Evolutionary conservation across 2,888 invertebrate species (phyloP).

Genomic region (Thysanoteuthis rhombus): DNA sequence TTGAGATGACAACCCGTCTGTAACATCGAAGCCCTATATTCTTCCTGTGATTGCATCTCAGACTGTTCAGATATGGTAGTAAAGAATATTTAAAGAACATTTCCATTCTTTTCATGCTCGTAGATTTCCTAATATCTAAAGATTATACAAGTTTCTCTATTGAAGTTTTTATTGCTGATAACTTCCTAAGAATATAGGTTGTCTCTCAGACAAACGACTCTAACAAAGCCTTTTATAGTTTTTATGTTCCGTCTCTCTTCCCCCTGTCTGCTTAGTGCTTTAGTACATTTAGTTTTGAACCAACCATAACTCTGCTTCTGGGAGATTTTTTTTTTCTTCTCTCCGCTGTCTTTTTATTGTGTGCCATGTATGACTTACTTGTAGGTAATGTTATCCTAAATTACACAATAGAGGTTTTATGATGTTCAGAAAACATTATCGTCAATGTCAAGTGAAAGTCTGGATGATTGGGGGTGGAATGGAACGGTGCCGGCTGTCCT

Average conservation of each 20-base stretch:
- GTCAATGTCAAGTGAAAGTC: background rate
- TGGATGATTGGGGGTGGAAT: background rate
- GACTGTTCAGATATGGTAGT: no score
- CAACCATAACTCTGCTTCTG: background rate
- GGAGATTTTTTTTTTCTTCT: background rate
- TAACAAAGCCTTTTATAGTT: background rate
- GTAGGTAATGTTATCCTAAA: constrained; percentile 12
- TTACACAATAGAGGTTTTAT: background rate
- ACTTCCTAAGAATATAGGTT: background rate
- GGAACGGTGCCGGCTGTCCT: background rate
- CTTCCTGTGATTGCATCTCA: no score
- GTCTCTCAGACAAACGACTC: no score
- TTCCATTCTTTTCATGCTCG: no score
- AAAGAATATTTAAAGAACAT: no score
- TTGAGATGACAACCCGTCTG: no score
- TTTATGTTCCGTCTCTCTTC: background rate
- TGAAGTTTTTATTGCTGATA: background rate
- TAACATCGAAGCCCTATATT: no score
- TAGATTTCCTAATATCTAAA: no score
- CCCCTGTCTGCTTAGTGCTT: background rate
- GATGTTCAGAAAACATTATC: constrained; percentile 12
- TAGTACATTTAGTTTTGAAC: constrained; percentile 12
- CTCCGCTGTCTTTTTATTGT: background rate
- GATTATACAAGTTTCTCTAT: background rate
- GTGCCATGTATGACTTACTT: constrained; percentile 12